Base-by-base conservation (phyloP, 2,888 invertebrate species). In the Eristalis pertinax region DNA sequence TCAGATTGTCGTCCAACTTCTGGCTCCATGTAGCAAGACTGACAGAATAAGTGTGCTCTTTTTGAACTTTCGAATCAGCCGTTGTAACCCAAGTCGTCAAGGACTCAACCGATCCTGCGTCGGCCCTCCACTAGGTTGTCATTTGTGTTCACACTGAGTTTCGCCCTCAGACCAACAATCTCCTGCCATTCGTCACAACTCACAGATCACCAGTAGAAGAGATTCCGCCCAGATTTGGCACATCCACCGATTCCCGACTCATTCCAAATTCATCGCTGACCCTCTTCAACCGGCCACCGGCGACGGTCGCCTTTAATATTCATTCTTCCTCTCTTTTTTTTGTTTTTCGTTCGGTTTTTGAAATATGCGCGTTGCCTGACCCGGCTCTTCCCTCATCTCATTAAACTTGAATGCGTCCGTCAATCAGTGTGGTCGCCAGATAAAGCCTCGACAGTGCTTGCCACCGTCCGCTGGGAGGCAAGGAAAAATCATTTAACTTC, bases 381-480 rank as follows among this genome's bases (percentile, higher is more conserved):
- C 8, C 1, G 32, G 32, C 32, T 32, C 69, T 70, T 29, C 35
- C 63, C 77, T 80, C 72, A 43, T 60, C 24, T 84, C 83, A 86
- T 86, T 70, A 82, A 86, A 86, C 67, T 50, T 82, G 78, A 83
- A 86, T 83, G 70, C 70, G 70, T 79, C 67, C 70, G 83, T 78
- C 74, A 82, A 83, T 86, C 70, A 67, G 78, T 86, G 78, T 86
- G 78, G 74, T 62, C 43, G 7, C n/a, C 19, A 19, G 50, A 50
- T 50, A 50, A 50, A 50, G 50, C 19, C 5, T n/a, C 43, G 43
- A n/a, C 43, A n/a, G 43, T 1, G 50, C 19, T 1, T 19, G 19
- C 8, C 50, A 19, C 19, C 19, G 19, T 8, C 38, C 5, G 5
- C 43, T 5, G 5, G 19, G 50, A 50, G 50, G 50, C 19, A 19